Evolutionary conservation across 2,888 invertebrate genomes (phyloP).

Genomic region (Dolichopus griseipennis): DNA sequence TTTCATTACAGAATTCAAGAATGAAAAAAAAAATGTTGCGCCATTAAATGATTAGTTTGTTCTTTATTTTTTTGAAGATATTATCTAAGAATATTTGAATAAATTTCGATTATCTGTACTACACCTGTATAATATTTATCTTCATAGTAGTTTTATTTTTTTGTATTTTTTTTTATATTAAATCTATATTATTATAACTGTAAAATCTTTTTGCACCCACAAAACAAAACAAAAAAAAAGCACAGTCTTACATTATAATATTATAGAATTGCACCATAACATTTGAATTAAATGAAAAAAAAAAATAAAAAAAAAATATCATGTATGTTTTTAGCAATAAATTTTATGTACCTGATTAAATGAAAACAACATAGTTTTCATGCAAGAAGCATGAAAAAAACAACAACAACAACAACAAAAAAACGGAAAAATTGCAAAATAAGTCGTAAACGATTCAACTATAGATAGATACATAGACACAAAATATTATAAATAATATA

Average conservation of each 20-base stretch:
- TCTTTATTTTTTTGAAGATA: no score
- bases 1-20: no score
- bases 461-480: background rate
- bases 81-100: no score
- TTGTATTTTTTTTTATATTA: background rate
- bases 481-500: no score
- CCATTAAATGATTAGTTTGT: no score
- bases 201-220: background rate
- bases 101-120: no score
- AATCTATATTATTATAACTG: background rate
- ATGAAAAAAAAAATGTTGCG: no score
- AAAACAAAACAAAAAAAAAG: background rate
- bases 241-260: no score
- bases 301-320: background rate
- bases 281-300: background rate
- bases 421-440: conserved; percentile 1
- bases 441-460: background rate
- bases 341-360: conserved; percentile 6
- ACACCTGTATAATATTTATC: no score
- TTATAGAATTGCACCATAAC: background rate
- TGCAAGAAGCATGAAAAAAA: background rate
- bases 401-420: background rate
- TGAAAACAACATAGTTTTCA: conserved; percentile 6
- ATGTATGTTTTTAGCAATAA: conserved; percentile 1
- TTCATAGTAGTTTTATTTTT: no score